Evolutionary conservation across 2,888 invertebrate genomes (phyloP).

Genomic region (Idaea aversata): DNA sequence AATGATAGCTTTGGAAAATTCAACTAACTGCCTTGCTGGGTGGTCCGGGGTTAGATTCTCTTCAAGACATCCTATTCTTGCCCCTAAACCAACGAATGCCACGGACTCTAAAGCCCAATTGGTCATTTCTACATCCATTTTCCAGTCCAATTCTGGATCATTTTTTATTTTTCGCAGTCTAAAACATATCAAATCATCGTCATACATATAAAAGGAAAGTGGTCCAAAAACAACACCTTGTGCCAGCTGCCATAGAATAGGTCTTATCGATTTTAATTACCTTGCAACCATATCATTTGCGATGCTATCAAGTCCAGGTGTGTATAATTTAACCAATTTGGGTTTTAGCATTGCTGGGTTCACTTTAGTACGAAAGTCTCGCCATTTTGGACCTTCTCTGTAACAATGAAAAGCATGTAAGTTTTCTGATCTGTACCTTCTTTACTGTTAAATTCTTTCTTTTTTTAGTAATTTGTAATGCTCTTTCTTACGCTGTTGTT

Average conservation of each 20-base stretch:
- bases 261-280: slow-evolving; percentile 31
- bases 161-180: neutral
- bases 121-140: slow-evolving; percentile 77
- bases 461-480: neutral
- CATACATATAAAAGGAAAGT: neutral
- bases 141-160: slow-evolving; percentile 39
- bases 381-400: slow-evolving; percentile 84
- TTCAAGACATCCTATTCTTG: slow-evolving; percentile 56
- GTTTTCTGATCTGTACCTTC: neutral
- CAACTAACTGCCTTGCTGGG: slow-evolving; percentile 52
- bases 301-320: slow-evolving; percentile 71
- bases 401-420: slow-evolving; percentile 19
- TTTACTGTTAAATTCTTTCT: too few species aligned
- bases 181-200: neutral
- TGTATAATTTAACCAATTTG: slow-evolving; percentile 75
- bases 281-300: slow-evolving; percentile 61
- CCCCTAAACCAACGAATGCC: slow-evolving; percentile 58
- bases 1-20: slow-evolving; percentile 51
- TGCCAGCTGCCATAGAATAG: neutral
- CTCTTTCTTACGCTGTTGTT: slow-evolving; percentile 56
- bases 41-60: slow-evolving; percentile 52
- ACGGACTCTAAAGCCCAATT: slow-evolving; percentile 83
- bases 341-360: slow-evolving; percentile 85
- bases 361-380: slow-evolving; percentile 82
- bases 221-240: neutral